Percentiles rank a stretch among this genome's conserved stretches.
Conservation (phyloP, 2,113 vertebrate species). For the Nymphicus hollandicus region DNA sequence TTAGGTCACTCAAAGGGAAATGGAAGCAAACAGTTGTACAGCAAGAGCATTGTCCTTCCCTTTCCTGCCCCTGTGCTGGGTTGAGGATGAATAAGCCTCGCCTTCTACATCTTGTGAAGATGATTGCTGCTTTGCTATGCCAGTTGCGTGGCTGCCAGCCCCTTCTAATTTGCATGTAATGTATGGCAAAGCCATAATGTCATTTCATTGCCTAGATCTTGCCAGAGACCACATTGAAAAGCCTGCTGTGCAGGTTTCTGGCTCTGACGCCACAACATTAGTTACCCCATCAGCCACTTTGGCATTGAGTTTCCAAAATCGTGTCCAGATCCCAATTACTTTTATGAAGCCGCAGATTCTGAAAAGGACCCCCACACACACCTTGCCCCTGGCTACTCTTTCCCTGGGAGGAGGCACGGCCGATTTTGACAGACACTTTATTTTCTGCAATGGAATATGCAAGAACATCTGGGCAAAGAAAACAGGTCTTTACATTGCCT, state of each 20-base stretch:
- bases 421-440: neutral
- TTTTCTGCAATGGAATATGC: neutral
- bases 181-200: constrained; percentile 30
- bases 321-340: neutral
- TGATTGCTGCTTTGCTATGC: neutral
- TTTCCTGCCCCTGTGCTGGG: neutral
- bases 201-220: neutral
- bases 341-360: constrained; percentile 24
- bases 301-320: neutral
- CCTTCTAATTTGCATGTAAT: constrained; percentile 40
- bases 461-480: constrained; percentile 1
- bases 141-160: constrained; percentile 23
- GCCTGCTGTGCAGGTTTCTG: neutral
- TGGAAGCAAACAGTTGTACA: neutral
- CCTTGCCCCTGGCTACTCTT: neutral
- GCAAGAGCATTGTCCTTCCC: neutral
- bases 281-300: constrained; percentile 1
- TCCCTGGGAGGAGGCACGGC: neutral
- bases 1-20: neutral
- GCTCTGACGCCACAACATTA: neutral
- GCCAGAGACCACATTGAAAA: constrained; percentile 11
- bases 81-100: neutral
- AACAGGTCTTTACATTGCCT: neutral
- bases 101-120: neutral
- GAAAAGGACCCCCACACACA: neutral